These are phyloP conservation scores for Spatulosminthurus flaviceps DNA, from an alignment of 2,888 invertebrate genomes.

Conservation along the genomic window DNA sequence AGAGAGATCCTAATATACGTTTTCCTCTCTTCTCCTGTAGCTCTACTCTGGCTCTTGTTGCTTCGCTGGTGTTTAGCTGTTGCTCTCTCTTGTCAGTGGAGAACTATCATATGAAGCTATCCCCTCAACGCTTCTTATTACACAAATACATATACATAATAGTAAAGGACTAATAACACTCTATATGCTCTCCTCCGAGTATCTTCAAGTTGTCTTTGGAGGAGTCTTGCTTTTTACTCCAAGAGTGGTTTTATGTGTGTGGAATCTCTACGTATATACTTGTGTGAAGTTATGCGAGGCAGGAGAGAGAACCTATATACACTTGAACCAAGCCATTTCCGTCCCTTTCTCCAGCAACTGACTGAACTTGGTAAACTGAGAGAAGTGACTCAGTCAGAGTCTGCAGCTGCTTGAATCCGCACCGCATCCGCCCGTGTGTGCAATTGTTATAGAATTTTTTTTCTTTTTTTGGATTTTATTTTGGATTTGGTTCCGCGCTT, in stretches of 20 bases:
- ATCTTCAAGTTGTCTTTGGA: conserved; percentile 7
- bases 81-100: too few relatives aligned
- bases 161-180: not conserved
- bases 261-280: not conserved
- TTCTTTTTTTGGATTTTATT: conserved; percentile 6
- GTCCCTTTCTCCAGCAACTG: conserved; percentile 37
- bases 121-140: not conserved
- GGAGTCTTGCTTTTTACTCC: not conserved
- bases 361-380: conserved; percentile 20
- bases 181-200: not conserved
- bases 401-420: conserved; percentile 37
- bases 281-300: not conserved
- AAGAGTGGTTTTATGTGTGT: not conserved
- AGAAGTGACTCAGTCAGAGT: conserved; percentile 26
- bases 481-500: conserved; percentile 11
- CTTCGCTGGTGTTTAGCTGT: too few relatives aligned
- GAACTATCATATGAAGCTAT: not conserved
- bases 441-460: conserved; percentile 7
- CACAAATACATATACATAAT: too few relatives aligned
- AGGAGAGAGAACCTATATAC: not conserved
- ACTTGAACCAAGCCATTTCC: conserved; percentile 38
- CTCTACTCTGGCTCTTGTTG: too few relatives aligned
- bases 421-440: conserved; percentile 31
- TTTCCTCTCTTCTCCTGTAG: too few relatives aligned
- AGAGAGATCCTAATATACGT: not conserved